Evolutionary conservation across 2,888 invertebrate genomes (phyloP).

Genomic region (Drosophila melanosoma): DNA sequence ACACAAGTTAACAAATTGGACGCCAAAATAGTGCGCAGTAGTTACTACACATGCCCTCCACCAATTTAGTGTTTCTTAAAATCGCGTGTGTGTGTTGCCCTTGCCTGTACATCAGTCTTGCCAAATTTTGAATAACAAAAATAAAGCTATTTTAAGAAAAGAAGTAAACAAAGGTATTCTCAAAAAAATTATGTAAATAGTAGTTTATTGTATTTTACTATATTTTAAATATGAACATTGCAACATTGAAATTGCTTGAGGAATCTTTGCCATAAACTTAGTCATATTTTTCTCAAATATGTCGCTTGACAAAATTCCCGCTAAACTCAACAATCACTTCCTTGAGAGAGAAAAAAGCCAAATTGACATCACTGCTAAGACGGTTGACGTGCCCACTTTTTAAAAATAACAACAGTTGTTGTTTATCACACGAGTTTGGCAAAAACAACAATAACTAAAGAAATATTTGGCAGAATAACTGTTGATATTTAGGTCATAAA

Average conservation of each 20-base stretch:
- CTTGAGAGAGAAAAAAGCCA: background rate
- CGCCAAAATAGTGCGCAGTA: slow-evolving; percentile 61
- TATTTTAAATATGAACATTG: no score
- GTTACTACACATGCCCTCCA: slow-evolving; percentile 36
- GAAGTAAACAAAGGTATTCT: background rate
- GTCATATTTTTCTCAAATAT: background rate
- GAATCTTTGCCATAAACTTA: background rate
- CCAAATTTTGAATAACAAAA: background rate
- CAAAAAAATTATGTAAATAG: background rate
- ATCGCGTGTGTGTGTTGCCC: slow-evolving; percentile 54
- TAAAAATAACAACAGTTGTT: slow-evolving; percentile 41
- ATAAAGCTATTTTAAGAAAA: background rate
- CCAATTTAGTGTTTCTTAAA: slow-evolving; percentile 45
- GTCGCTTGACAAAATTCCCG: background rate
- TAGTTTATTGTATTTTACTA: background rate
- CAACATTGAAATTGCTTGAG: background rate
- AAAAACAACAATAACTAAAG: slow-evolving; percentile 35
- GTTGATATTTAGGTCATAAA: slow-evolving; percentile 32
- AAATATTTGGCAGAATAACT: slow-evolving; percentile 63
- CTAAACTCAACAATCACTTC: background rate
- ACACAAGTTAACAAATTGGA: slow-evolving; percentile 32
- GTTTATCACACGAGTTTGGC: slow-evolving; percentile 53
- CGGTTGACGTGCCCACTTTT: slow-evolving; percentile 70
- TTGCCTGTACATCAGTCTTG: slow-evolving; percentile 10
- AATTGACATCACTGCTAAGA: background rate